Evolutionary conservation across 2,888 invertebrate genomes (phyloP).

Genomic region (Suillia variegata): DNA sequence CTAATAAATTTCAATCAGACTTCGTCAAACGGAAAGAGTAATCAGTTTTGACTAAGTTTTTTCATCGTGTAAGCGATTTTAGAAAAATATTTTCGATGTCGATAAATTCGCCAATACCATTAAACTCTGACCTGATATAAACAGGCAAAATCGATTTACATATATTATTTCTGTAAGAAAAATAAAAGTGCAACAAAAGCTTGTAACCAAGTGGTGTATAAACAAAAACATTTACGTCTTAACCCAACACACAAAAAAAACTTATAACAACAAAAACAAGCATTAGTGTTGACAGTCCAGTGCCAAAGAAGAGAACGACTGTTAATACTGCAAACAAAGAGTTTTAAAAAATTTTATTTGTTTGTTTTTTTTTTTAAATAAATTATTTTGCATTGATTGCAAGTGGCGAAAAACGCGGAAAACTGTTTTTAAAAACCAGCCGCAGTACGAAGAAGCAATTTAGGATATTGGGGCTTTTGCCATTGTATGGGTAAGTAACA

Average conservation of each 20-base stretch:
- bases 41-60: no score
- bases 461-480: slow-evolving; percentile 61
- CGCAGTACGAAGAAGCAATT: slow-evolving; percentile 34
- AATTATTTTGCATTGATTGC: slow-evolving; percentile 6
- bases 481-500: slow-evolving; percentile 65
- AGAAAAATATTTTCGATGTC: slow-evolving; percentile 54
- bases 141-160: slow-evolving; percentile 50
- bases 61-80: no score
- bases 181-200: slow-evolving; percentile 8
- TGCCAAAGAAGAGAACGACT: no score
- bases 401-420: neutral
- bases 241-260: slow-evolving; percentile 12
- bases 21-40: no score
- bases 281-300: neutral
- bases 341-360: slow-evolving; percentile 6
- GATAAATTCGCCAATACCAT: slow-evolving; percentile 56
- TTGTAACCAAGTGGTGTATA: neutral
- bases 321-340: neutral
- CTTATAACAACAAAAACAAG: slow-evolving; percentile 18
- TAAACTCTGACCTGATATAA: slow-evolving; percentile 56
- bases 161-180: slow-evolving; percentile 8
- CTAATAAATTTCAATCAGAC: neutral
- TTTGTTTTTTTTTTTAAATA: neutral
- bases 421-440: no score
- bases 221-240: slow-evolving; percentile 15